These are phyloP conservation scores for Percina caprodes DNA, from an alignment of 2,113 vertebrate genomes.

Conservation along the genomic window DNA sequence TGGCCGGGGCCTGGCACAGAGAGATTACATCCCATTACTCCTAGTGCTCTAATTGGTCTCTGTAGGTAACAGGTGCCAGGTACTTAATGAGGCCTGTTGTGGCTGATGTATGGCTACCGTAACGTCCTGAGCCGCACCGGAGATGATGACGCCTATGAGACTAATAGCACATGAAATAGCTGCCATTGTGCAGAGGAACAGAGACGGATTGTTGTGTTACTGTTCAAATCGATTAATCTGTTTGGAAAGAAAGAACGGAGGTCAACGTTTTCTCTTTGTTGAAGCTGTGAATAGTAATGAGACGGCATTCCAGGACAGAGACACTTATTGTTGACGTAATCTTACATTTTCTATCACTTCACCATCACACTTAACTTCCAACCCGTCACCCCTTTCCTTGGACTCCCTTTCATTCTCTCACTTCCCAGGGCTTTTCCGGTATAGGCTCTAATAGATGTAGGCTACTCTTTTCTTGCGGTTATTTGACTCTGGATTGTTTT, in stretches of 20 bases:
- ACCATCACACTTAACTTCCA: not conserved
- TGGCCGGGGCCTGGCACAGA: conserved; percentile 67
- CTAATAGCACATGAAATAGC: conserved; percentile 61
- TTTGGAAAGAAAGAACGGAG: not conserved
- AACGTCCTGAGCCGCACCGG: conserved; percentile 15
- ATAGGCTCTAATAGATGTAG: not conserved
- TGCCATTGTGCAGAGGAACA: conserved; percentile 4
- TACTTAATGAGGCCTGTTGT: conserved; percentile 81
- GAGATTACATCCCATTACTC: conserved; percentile 64
- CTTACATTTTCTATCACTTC: not conserved
- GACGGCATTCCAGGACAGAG: not conserved
- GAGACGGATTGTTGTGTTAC: conserved; percentile 7
- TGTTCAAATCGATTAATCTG: not conserved
- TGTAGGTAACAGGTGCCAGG: conserved; percentile 75
- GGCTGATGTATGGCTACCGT: conserved; percentile 77
- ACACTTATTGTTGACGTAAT: not conserved
- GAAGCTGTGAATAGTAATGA: not conserved
- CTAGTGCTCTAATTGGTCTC: conserved; percentile 77
- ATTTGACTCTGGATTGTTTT: not conserved
- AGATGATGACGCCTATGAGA: conserved; percentile 14
- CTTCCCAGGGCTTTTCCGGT: not conserved
- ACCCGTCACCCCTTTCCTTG: not conserved
- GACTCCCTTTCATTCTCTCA: not conserved
- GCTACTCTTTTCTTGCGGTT: not conserved
- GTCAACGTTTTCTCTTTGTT: not conserved